Evolutionary conservation across 2,797 vertebrate genomes (phyloP).

Genomic region (Ceryle rudis): DNA sequence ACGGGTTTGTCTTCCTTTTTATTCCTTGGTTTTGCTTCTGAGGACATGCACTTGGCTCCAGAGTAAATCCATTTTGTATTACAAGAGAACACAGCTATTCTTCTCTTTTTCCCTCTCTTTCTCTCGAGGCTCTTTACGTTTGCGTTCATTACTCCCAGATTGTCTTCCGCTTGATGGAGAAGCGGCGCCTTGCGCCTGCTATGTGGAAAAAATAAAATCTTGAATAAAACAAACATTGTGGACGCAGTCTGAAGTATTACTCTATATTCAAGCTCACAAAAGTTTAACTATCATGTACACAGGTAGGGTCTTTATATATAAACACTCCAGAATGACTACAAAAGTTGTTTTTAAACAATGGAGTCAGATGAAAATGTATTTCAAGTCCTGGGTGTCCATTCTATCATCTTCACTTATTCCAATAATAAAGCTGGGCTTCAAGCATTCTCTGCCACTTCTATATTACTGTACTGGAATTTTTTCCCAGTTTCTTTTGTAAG

Average conservation of each 20-base stretch:
- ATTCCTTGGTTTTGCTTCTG: slow-evolving; percentile 73
- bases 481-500: neutral
- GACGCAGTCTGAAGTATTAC: neutral
- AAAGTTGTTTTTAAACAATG: neutral
- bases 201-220: neutral
- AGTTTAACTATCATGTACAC: neutral
- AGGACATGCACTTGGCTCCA: slow-evolving; percentile 74
- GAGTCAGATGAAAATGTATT: neutral
- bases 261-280: neutral
- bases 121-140: slow-evolving; percentile 87
- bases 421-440: neutral
- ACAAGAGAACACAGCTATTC: slow-evolving; percentile 96
- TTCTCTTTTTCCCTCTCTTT: slow-evolving; percentile 86
- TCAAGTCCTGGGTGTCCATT: neutral
- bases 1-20: slow-evolving; percentile 81
- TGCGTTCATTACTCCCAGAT: slow-evolving; percentile 87
- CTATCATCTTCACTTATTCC: neutral
- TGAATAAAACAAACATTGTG: neutral
- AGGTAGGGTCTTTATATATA: neutral
- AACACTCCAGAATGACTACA: neutral
- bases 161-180: slow-evolving; percentile 88
- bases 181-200: slow-evolving; percentile 79
- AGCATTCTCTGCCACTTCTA: neutral
- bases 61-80: slow-evolving; percentile 77
- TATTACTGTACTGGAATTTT: neutral